phyloP scores from a whole-genome alignment of 2,888 invertebrate species.

The Muschampia plurimacula region DNA sequence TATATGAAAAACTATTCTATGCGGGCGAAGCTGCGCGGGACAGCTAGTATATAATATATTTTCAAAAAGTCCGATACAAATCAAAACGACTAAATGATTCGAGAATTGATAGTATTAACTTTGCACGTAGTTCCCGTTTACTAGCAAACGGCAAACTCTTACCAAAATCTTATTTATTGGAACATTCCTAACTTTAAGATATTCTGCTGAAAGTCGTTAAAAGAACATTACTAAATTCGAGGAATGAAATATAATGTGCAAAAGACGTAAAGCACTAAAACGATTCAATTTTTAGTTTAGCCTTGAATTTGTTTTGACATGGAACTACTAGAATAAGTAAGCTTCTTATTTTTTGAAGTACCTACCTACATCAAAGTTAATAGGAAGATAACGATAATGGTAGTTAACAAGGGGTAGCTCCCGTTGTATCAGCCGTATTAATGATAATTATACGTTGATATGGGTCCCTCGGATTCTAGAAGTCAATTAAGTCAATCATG shows the following conservation, averaged over 20 bases:
- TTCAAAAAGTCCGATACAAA: too few relatives aligned
- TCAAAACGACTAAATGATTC: neutral
- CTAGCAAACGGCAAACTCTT: neutral
- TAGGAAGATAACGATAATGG: too few relatives aligned
- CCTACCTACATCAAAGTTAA: too few relatives aligned
- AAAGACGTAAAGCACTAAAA: constrained; percentile 21
- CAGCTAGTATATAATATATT: too few relatives aligned
- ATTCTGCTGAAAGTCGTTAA: constrained; percentile 33
- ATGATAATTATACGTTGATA: too few relatives aligned
- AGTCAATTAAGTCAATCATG: too few relatives aligned
- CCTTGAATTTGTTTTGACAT: constrained; percentile 8
- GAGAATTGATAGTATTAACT: constrained; percentile 7
- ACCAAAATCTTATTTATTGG: constrained; percentile 25
- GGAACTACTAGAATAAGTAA: neutral
- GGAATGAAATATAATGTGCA: constrained; percentile 31
- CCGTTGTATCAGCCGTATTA: too few relatives aligned
- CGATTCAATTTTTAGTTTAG: constrained; percentile 6
- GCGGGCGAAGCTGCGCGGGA: too few relatives aligned
- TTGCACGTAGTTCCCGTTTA: neutral
- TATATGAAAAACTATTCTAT: too few relatives aligned
- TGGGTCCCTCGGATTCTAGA: too few relatives aligned
- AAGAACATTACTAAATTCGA: constrained; percentile 31
- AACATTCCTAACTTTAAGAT: constrained; percentile 20
- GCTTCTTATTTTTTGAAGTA: neutral
- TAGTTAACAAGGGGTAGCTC: too few relatives aligned